Base-by-base conservation (phyloP, 2,888 invertebrate species). In the Drosophila macrospina region DNA sequence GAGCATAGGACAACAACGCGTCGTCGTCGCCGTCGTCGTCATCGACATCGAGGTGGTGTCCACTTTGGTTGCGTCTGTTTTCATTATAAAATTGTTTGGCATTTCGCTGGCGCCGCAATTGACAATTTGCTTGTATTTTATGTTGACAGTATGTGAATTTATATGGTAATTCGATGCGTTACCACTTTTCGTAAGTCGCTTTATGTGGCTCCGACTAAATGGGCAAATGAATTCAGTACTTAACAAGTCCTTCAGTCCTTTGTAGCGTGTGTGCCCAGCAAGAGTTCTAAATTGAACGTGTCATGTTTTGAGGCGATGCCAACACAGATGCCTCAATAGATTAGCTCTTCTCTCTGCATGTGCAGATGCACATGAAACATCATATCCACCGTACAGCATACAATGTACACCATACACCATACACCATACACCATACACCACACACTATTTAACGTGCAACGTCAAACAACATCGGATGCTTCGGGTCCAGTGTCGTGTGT, bases 61-160 rank as follows among this genome's bases (percentile, higher is more conserved):
- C 20, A 55, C 20, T 13, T 20, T 16, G 30, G 10, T 8, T 2
- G 24, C 54, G 78, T 87, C 86, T 70, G 66, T 78, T 77, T 85
- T 82, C 86, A 82, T 84, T 84, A 87, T 70, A 82, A 79, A 84
- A 85, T 85, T 74, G 82, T 80, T 85, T 55, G 74, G 71, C 79
- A 61, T 76, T 84, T 71, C 50, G 66, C 55, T 69, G 70, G 72
- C 69, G 75, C 80, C 81, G 56, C 84, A 84, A 84, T 86, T 81
- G 88, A 79, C 88, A 86, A 88, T 88, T 86, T 78, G 88, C 71
- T 69, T 55, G 70, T 84, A 78, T 86, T 88, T 86, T 84, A 86
- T 86, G 88, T 78, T 80, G 78, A 80, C 86, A 65, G 73, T 56
- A 71, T 68, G 72, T 60, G 75, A 88, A 88, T 85, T 85, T 85